Conservation (phyloP, 2,888 invertebrate genomes). For the Anoncus sp. region DNA sequence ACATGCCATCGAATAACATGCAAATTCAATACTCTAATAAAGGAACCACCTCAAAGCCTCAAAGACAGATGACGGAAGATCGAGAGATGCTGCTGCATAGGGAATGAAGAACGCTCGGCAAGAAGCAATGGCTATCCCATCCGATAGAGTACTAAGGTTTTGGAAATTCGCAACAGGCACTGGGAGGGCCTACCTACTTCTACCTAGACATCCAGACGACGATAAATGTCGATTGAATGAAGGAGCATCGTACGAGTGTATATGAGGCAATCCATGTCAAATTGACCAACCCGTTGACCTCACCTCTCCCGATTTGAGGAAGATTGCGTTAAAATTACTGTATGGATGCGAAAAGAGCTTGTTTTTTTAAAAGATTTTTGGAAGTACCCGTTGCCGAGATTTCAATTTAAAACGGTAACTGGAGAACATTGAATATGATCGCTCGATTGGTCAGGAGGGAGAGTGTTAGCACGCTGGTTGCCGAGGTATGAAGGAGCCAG, state of each 20-base stretch:
- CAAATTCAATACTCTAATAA: conserved; percentile 75
- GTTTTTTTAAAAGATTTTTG: too few relatives aligned
- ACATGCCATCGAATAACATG: conserved; percentile 75
- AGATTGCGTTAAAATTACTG: too few relatives aligned
- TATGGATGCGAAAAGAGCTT: too few relatives aligned
- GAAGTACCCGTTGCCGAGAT: too few relatives aligned
- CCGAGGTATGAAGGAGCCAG: conserved; percentile 8
- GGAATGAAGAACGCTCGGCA: not conserved
- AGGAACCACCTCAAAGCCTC: conserved; percentile 68
- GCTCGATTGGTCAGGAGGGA: conserved; percentile 43
- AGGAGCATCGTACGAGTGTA: not conserved
- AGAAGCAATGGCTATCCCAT: conserved; percentile 28
- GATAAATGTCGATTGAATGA: conserved; percentile 12
- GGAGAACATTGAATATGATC: not conserved
- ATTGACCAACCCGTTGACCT: too few relatives aligned
- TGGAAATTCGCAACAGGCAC: conserved; percentile 55
- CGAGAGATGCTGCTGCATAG: conserved; percentile 2
- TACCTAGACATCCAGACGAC: conserved; percentile 22
- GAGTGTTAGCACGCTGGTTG: conserved; percentile 3
- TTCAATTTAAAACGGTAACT: not conserved
- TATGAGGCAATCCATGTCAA: too few relatives aligned
- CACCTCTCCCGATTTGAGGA: too few relatives aligned
- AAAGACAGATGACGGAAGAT: conserved; percentile 59
- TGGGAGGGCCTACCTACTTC: not conserved
- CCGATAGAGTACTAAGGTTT: conserved; percentile 41